Conservation (phyloP, 1,140 invertebrate species). For the Meloidogyne hapla region DNA sequence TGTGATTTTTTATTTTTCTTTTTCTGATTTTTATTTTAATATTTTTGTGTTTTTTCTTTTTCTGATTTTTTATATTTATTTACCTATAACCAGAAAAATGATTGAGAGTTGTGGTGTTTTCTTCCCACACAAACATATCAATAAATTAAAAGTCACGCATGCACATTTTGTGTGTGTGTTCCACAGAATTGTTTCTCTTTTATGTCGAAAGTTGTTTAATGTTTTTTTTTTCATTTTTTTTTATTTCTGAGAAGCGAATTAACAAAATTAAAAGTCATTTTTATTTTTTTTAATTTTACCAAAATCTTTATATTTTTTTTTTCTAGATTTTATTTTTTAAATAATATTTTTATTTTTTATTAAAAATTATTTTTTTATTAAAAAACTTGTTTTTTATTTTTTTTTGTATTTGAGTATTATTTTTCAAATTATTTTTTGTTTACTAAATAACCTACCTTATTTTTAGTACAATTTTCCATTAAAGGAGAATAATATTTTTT, state of each 20-base stretch:
- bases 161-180: background rate
- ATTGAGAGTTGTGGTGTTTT: background rate
- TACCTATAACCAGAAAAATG: background rate
- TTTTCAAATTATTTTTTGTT: too few relatives aligned
- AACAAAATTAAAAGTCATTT: too few relatives aligned
- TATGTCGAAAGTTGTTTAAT: background rate
- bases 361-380: too few relatives aligned
- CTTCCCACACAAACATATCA: background rate
- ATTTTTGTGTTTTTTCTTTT: background rate
- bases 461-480: too few relatives aligned
- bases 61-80: background rate
- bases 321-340: background rate
- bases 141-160: slow-evolving; percentile 2
- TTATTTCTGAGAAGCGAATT: too few relatives aligned
- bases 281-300: too few relatives aligned
- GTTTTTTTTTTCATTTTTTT: background rate
- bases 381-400: too few relatives aligned
- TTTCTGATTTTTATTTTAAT: background rate
- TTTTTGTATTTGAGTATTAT: too few relatives aligned
- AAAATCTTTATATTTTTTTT: background rate
- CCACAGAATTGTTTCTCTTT: background rate
- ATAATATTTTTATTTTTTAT: too few relatives aligned
- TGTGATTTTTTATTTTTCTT: background rate
- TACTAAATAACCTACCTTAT: too few relatives aligned
- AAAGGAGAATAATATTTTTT: too few relatives aligned